Base-by-base conservation (phyloP, 2,797 vertebrate species). In the Sorex maritimensis region DNA sequence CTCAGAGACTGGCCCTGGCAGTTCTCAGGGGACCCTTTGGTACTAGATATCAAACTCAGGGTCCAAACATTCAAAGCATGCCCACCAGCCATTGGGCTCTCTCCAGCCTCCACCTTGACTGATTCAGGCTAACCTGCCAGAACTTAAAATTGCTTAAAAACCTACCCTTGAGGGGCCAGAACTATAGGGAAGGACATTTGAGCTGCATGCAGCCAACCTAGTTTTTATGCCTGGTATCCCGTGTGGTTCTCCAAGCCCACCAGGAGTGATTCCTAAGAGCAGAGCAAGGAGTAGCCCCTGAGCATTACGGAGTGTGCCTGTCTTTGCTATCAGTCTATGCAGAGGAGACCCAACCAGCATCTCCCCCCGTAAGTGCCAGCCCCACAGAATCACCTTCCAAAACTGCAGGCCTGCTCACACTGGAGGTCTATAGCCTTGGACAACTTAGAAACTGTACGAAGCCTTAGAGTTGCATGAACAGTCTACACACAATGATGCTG, bases 131-230 rank as follows among this genome's bases (percentile, higher is more conserved):
- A 14, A 2, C 10, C 72, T 49, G 21, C 74, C 69, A 79, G 26
- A 28, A 28, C 30, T 87, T 71, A 11, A 28, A 80, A 13, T n/a
- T 63, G 23, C 72, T 95, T 83, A 78, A 94, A 88, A 94, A 49
- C 63, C 41, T 52, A 30, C n/a, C 9, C 13, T 73, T 44, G 69
- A 77, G 67, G n/a, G 65, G 82, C 75, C 73, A 55, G 30, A 65
- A 80, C 14, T 65, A 44, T 44, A 44, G 7, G 41, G 41, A 44
- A 44, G 41, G 41, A 44, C 41, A 44, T 44, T 44, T 44, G 41
- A 5, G 7, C 41, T 44, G 5, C 41, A 44, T 7, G 7, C 41
- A 44, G 41, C 7, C 41, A 44, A 44, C 41, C 41, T 7, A 44
- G 41, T 5, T 44, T 44, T 44, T 5, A 44, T 44, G 5, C 41